Conservation (phyloP, 2,113 vertebrate genomes). For the Callocephalon fimbriatum region DNA sequence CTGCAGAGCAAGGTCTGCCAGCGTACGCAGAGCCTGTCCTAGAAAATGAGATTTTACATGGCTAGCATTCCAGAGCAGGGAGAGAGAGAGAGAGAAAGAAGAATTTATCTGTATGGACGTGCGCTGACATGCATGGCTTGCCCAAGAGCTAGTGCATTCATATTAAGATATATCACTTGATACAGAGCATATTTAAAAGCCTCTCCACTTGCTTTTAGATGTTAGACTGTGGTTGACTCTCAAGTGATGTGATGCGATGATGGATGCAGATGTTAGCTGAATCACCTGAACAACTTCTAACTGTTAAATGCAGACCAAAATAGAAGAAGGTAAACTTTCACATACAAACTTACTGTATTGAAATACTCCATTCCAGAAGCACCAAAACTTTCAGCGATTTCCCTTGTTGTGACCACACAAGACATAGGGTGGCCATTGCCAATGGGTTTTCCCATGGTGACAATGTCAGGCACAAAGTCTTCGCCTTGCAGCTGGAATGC, state of each 20-base stretch:
- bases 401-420: constrained; percentile 93
- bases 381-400: constrained; percentile 90
- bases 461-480: constrained; percentile 93
- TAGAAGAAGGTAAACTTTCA: not conserved
- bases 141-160: not conserved
- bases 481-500: constrained; percentile 92
- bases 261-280: not conserved
- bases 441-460: constrained; percentile 98
- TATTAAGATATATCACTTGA: not conserved
- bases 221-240: not conserved
- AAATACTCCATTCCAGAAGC: constrained; percentile 93
- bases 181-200: not conserved
- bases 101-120: not conserved
- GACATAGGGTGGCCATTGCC: constrained; percentile 97
- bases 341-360: constrained; percentile 86
- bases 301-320: not conserved
- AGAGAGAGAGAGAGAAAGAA: not conserved
- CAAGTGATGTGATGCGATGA: not conserved
- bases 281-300: not conserved
- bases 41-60: not conserved
- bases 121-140: not conserved
- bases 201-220: not conserved
- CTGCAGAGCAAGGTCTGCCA: not conserved
- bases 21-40: not conserved
- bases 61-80: not conserved